phyloP scores from a whole-genome alignment of 2,888 invertebrate species.

The Hirudinaria manillensis region DNA sequence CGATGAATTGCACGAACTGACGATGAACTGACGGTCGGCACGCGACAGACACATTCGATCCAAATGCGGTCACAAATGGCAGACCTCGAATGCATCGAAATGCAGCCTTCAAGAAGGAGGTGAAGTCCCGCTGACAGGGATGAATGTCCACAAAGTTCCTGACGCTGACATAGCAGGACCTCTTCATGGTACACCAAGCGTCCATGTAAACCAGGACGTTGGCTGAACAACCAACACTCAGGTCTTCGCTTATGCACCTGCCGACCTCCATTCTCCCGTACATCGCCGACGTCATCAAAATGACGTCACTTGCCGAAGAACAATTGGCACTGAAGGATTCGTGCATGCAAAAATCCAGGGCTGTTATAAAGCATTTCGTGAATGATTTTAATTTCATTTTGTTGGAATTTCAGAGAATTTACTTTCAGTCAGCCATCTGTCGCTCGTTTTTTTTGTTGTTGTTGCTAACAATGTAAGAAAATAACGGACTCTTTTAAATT shows the following conservation, averaged over 20 bases:
- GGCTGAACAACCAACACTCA: constrained; percentile 30
- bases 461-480: too few relatives aligned
- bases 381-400: background rate
- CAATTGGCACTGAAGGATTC: constrained; percentile 30
- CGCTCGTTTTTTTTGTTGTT: too few relatives aligned
- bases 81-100: constrained; percentile 29
- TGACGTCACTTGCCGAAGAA: constrained; percentile 12
- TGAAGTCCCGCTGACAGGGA: constrained; percentile 33
- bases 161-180: constrained; percentile 28
- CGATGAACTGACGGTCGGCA: too few relatives aligned
- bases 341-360: constrained; percentile 32
- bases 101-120: constrained; percentile 30
- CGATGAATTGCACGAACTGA: too few relatives aligned
- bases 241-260: constrained; percentile 29
- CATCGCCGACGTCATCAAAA: constrained; percentile 33
- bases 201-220: constrained; percentile 31
- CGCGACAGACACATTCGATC: too few relatives aligned
- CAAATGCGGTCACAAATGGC: background rate
- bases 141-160: constrained; percentile 33
- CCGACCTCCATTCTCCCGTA: constrained; percentile 31
- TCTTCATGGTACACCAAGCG: constrained; percentile 21
- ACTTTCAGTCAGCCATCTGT: too few relatives aligned
- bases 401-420: too few relatives aligned
- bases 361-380: background rate
- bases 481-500: too few relatives aligned